phyloP scores from a whole-genome alignment of 2,113 vertebrate genomes.

The Gambusia affinis region DNA sequence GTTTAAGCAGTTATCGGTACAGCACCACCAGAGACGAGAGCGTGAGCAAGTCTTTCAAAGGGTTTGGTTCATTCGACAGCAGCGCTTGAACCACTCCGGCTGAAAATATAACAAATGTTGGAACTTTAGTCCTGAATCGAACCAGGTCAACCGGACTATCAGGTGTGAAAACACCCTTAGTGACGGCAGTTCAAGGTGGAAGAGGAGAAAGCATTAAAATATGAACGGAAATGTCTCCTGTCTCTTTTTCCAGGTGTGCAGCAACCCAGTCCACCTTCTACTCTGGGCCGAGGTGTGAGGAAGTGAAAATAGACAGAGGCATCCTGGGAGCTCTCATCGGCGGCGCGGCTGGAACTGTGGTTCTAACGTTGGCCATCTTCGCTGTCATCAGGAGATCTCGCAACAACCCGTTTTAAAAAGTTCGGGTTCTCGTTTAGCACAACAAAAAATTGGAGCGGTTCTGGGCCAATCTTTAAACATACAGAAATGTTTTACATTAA shows the following conservation, averaged over 20 bases:
- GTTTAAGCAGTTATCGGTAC: no score
- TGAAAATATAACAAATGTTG: no score
- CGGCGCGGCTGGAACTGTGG: constrained; percentile 45
- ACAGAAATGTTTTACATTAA: no score
- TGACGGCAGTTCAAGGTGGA: not conserved
- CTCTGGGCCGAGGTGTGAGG: constrained; percentile 63
- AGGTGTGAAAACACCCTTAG: no score
- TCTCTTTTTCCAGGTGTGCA: constrained; percentile 57
- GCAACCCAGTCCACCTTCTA: constrained; percentile 59
- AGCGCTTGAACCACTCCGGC: no score
- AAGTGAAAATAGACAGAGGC: constrained; percentile 35
- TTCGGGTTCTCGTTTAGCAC: not conserved
- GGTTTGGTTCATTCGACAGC: no score
- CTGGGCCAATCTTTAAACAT: not conserved
- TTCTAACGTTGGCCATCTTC: constrained; percentile 63
- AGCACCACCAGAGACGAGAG: no score
- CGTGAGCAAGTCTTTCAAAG: no score
- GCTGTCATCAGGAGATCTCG: constrained; percentile 52
- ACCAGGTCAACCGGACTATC: no score
- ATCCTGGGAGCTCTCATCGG: constrained; percentile 68
- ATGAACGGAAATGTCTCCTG: not conserved
- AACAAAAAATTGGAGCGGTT: not conserved
- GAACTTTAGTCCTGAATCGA: no score
- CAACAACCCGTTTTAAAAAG: constrained; percentile 2
- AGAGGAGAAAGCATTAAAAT: not conserved